A percentile compares a stretch with the other conserved stretches of the same genome.
Conservation (phyloP, 2,888 invertebrate species). For the Pyrgus malvae region DNA sequence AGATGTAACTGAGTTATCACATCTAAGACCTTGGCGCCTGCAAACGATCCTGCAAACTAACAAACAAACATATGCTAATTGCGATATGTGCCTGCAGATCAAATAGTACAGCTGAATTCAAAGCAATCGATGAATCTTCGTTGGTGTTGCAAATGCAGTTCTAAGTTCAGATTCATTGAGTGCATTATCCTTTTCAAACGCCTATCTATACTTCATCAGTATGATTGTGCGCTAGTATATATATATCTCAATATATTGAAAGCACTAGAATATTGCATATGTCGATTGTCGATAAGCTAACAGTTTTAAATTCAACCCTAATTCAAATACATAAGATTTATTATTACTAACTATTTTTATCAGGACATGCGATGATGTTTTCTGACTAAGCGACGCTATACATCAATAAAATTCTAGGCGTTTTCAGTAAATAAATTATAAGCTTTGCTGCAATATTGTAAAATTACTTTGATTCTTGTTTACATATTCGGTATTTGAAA, state of each 20-base stretch:
- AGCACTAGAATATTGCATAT: neutral
- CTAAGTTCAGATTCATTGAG: neutral
- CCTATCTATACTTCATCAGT: constrained; percentile 5
- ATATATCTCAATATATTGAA: too few species aligned
- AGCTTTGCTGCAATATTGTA: neutral
- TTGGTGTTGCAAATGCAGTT: constrained; percentile 5
- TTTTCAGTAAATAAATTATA: neutral
- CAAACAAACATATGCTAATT: constrained; percentile 44
- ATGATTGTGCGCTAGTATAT: too few species aligned
- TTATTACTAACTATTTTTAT: neutral
- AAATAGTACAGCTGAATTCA: constrained; percentile 7
- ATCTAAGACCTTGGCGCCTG: constrained; percentile 36
- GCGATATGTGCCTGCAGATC: constrained; percentile 19
- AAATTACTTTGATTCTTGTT: too few species aligned
- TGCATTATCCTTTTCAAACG: neutral
- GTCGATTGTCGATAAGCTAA: neutral
- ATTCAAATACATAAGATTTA: neutral
- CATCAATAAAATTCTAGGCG: constrained; percentile 5
- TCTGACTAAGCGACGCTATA: neutral
- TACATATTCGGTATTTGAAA: too few species aligned
- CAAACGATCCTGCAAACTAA: constrained; percentile 36
- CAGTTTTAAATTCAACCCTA: neutral
- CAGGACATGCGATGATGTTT: neutral
- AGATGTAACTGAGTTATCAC: constrained; percentile 53
- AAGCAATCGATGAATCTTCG: constrained; percentile 12